Percentiles rank a stretch among this genome's conserved stretches.
Evolutionary conservation across 92 coral and sea anemone genomes (phyloP).

Genomic region (Umimayanthus kanabou): DNA sequence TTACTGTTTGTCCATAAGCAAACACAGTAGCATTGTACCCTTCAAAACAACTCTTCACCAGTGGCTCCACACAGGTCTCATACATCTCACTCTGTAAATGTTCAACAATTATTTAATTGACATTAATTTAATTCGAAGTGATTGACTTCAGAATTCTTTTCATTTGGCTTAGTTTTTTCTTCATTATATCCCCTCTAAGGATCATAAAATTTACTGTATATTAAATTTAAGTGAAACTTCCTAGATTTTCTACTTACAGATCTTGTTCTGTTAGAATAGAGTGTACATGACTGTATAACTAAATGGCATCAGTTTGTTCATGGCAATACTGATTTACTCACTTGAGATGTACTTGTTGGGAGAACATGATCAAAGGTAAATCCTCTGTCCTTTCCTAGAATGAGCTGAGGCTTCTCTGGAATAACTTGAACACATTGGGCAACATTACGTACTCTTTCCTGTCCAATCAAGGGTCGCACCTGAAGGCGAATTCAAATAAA

Average conservation of each 20-base stretch:
- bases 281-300: no score
- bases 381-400: slow-evolving; percentile 92
- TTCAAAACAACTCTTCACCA: slow-evolving; percentile 90
- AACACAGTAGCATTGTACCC: slow-evolving; percentile 98
- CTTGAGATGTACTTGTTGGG: slow-evolving; percentile 80
- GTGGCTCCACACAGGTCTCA: slow-evolving; percentile 89
- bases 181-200: no score
- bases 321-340: slow-evolving; percentile 54
- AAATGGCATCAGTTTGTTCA: background rate
- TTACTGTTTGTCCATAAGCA: slow-evolving; percentile 98
- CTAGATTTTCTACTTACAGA: background rate
- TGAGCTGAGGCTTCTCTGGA: slow-evolving; percentile 86
- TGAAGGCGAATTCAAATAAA: slow-evolving; percentile 8
- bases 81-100: slow-evolving; percentile 81
- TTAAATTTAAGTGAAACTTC: no score
- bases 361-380: slow-evolving; percentile 94
- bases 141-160: no score
- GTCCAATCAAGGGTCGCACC: slow-evolving; percentile 98
- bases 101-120: background rate
- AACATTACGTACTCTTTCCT: slow-evolving; percentile 87
- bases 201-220: no score
- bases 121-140: background rate
- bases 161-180: no score
- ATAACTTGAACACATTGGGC: slow-evolving; percentile 85
- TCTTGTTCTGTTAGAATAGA: no score